Conservation (phyloP, 1,140 invertebrate genomes). For the Onthophagus taurus region DNA sequence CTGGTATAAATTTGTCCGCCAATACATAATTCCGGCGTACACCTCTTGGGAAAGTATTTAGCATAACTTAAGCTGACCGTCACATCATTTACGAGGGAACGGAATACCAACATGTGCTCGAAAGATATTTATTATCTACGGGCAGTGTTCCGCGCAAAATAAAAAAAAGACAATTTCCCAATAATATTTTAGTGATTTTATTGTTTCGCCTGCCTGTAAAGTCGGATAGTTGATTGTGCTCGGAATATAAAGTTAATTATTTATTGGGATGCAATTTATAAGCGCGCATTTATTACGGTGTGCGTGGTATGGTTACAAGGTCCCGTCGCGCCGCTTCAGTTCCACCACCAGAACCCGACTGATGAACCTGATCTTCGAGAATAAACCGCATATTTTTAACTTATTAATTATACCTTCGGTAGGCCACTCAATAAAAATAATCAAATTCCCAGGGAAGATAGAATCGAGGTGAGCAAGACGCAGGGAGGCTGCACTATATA, state of each 20-base stretch:
- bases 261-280: conserved; percentile 39
- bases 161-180: conserved; percentile 37
- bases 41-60: conserved; percentile 23
- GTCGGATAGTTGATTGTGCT: conserved; percentile 38
- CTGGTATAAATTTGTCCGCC: conserved; percentile 18
- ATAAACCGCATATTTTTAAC: conserved; percentile 6
- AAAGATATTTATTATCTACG: conserved; percentile 32
- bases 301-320: conserved; percentile 30
- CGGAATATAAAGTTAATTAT: conserved; percentile 40
- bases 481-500: no score
- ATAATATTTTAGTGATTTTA: conserved; percentile 41
- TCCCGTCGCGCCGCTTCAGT: background rate
- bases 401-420: conserved; percentile 3
- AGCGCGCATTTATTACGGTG: conserved; percentile 36
- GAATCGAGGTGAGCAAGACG: no score
- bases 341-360: background rate
- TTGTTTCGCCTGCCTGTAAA: conserved; percentile 38
- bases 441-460: no score
- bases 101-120: conserved; percentile 18
- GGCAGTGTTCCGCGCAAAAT: conserved; percentile 31
- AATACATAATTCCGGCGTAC: conserved; percentile 17
- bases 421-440: conserved; percentile 1
- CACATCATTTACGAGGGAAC: conserved; percentile 15
- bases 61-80: conserved; percentile 19
- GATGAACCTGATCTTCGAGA: conserved; percentile 6